Evolutionary conservation across 2,797 vertebrate species (phyloP), one percentile per base, ranked within the genome.

Genomic region (Sebastes alutus): DNA sequence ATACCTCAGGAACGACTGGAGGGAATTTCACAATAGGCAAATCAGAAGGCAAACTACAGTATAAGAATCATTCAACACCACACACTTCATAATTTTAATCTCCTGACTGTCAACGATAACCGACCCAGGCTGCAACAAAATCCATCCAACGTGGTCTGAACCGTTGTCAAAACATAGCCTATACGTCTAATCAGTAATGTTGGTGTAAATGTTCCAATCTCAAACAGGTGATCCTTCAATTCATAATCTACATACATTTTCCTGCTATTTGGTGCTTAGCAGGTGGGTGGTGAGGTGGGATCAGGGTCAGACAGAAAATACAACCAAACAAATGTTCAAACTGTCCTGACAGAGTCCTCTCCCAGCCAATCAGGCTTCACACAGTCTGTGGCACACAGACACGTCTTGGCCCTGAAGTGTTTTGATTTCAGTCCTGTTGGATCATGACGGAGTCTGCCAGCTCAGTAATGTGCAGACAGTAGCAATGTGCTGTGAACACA

Each of bases 401-500:
- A 23, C 58, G 25, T 22, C 30, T 64, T 80, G 81, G 85, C 75
- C 67, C 71, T 49, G 58, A 42, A 38, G 62, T 77, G 61, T 60
- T 87, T 66, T 77, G 64, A 74, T 67, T 56, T 23, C 49, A 9
- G 38, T 84, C 68, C 72, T 72, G 71, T 75, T 54, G 33, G 77
- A 58, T 38, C 12, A 4, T 7, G 70, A 35, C 2, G 23, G 56
- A 32, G 59, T 67, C 7, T 61, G 79, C 72, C 83, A 81, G 18
- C 68, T 65, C 67, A 18, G 64, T 65, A 46, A 77, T 77, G 61
- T 63, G 64, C 72, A 63, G 63, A 75, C 55, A 65, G 49, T 23
- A 42, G 42, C 71, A 66, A 80, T 72, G 35, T 70, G 60, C 69
- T 61, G 80, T 30, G 25, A 64, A 38, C 74, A 78, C 87, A 83